A percentile compares a stretch with the other conserved stretches of the same genome.
Evolutionary conservation across 1,140 invertebrate genomes (phyloP).

Genomic region (Araneus ventricosus): DNA sequence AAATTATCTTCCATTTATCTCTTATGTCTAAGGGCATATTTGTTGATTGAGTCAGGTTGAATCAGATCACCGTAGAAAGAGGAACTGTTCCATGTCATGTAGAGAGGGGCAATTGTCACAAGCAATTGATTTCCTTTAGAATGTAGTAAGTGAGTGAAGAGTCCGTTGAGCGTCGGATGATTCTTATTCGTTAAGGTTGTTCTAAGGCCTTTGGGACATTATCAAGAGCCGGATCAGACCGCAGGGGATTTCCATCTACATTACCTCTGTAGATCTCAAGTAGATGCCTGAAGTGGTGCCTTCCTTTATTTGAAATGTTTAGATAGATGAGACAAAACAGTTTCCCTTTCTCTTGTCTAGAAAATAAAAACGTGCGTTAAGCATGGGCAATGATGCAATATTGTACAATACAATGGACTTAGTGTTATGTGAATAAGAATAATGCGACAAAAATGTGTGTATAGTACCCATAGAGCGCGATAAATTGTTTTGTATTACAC

Average conservation of each 20-base stretch:
- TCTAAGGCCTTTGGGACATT: neutral
- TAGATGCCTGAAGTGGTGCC: neutral
- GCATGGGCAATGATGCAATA: too few species aligned
- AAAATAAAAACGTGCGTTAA: too few species aligned
- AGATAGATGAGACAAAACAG: neutral
- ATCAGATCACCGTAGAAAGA: neutral
- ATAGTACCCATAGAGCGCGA: too few species aligned
- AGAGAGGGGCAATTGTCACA: neutral
- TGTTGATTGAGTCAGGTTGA: neutral
- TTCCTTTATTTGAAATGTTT: neutral
- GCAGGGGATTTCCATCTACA: neutral
- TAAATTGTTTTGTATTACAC: too few species aligned
- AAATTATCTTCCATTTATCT: neutral
- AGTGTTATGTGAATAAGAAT: too few species aligned
- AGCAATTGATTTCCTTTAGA: neutral
- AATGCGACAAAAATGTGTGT: too few species aligned
- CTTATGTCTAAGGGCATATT: neutral
- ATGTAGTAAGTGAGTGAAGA: neutral
- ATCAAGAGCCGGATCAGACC: neutral
- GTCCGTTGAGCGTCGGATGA: neutral
- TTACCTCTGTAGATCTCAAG: neutral
- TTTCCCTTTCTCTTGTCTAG: neutral
- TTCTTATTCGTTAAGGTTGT: neutral
- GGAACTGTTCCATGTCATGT: neutral
- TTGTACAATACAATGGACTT: too few species aligned